phyloP scores from a whole-genome alignment of 2,888 invertebrate species.

The Myopa testacea region DNA sequence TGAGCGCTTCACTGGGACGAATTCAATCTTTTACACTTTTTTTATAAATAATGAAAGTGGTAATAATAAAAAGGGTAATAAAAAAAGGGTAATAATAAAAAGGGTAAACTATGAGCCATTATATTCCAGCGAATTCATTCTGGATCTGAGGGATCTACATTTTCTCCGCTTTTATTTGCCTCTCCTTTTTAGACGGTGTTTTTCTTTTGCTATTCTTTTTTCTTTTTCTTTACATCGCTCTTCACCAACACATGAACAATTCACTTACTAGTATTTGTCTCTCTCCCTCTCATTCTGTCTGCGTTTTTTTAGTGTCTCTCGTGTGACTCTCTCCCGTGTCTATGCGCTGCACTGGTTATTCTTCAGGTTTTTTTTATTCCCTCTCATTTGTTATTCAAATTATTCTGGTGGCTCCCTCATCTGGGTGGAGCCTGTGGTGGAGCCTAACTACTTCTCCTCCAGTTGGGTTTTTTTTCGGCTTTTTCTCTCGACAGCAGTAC shows the following conservation, averaged over 20 bases:
- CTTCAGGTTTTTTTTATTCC: conserved; percentile 27
- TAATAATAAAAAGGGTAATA: no score
- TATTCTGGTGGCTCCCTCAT: conserved; percentile 33
- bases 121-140: no score
- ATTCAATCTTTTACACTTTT: no score
- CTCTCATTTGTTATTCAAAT: conserved; percentile 55
- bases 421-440: conserved; percentile 38
- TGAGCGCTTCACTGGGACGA: no score
- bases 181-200: no score
- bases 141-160: no score
- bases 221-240: background rate
- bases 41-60: no score
- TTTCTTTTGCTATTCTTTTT: background rate
- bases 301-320: background rate
- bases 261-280: conserved; percentile 53
- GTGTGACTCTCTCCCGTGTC: background rate
- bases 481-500: background rate
- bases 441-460: conserved; percentile 40
- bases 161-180: no score
- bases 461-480: conserved; percentile 41
- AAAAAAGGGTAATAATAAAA: no score
- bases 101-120: no score
- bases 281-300: conserved; percentile 16
- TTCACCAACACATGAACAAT: conserved; percentile 25
- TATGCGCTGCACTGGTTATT: conserved; percentile 40